Conservation (phyloP, 2,888 invertebrate species). For the Apomyelois bistriatella region DNA sequence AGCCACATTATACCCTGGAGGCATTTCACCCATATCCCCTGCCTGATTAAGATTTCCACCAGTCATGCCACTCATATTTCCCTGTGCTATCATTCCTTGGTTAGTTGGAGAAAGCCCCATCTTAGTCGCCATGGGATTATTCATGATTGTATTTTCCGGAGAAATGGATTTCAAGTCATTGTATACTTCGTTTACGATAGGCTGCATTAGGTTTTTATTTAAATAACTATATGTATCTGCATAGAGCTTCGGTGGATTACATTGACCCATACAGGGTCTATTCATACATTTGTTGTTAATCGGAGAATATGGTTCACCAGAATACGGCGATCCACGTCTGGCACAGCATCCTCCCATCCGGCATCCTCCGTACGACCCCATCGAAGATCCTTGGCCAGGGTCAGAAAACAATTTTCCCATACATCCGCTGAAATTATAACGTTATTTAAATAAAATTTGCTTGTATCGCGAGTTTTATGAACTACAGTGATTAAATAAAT, state of each 20-base stretch:
- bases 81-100: conserved; percentile 14
- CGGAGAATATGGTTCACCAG: conserved; percentile 39
- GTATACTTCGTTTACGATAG: conserved; percentile 63
- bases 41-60: conserved; percentile 7
- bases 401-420: conserved; percentile 66
- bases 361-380: conserved; percentile 37
- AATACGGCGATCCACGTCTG: conserved; percentile 35
- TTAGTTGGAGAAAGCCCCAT: conserved; percentile 40
- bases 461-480: too few species aligned
- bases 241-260: conserved; percentile 57
- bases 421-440: conserved; percentile 53
- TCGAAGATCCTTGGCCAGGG: conserved; percentile 28
- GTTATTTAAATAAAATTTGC: background rate
- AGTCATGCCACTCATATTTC: conserved; percentile 13
- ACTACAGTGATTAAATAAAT: too few species aligned
- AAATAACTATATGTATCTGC: conserved; percentile 62
- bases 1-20: background rate
- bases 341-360: conserved; percentile 41
- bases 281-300: conserved; percentile 20
- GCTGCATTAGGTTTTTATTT: conserved; percentile 62
- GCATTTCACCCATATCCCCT: background rate
- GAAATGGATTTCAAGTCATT: conserved; percentile 57
- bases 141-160: conserved; percentile 55
- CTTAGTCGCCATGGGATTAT: conserved; percentile 46
- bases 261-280: conserved; percentile 42